Base-by-base conservation (phyloP, 2,888 invertebrate genomes). In the Parelbella ahira region DNA sequence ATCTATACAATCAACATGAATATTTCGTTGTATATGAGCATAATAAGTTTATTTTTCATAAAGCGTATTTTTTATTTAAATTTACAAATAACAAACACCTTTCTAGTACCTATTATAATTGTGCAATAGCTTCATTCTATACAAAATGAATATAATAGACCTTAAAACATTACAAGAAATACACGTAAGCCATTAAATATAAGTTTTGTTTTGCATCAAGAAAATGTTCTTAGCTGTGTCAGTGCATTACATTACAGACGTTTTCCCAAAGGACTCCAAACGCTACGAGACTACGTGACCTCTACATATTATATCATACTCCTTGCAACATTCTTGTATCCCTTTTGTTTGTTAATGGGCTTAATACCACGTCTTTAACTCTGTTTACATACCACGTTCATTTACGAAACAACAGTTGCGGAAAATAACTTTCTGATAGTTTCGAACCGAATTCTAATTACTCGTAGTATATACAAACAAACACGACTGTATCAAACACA, bases 291-390 rank as follows among this genome's bases (percentile, higher is more conserved):
- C 70, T 68, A 59, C 51, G 48, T 52, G 52, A 51, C 54, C 53
- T 58, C 66, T 60, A n/a, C n/a, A n/a, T 60, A 58, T 54, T 60
- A 56, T 47, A 36, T 46, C 42, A 36, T 34, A 46, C 23, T 23
- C 45, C 48, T 48, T 48, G 50, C 49, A 48, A 58, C 53, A 49
- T 54, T 25, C 25, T 20, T 25, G 4, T 30, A 27, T 53, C 58
- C 56, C 62, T 45, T 48, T 51, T 74, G 68, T 78, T 75, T 74
- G 70, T 58, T 56, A 65, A 63, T 56, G 50, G 66, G 64, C 72
- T 70, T 72, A 71, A 73, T 68, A 60, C 58, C 57, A 57, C 65
- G 62, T 58, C 54, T 58, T 61, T 75, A 73, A 76, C 70, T 73
- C 65, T 76, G 63, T 75, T 72, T 75, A 55, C 59, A 46, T 48